Evolutionary conservation across 2,888 invertebrate genomes (phyloP), one percentile per base, ranked within the genome.

Genomic region (Megamerina dolium): DNA sequence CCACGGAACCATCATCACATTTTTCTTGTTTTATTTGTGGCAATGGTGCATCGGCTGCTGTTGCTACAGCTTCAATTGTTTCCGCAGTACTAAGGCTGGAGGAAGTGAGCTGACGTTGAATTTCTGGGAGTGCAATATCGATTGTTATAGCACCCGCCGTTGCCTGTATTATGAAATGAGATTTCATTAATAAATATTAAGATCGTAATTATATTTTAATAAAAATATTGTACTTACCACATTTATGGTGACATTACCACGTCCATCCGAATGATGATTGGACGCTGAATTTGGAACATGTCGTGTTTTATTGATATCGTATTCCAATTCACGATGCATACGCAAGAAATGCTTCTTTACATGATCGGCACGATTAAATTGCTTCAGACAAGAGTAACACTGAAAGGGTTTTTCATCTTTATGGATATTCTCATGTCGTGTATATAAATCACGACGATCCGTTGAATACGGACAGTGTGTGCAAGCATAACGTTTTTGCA

Each of bases 351-450:
- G 92, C 63, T 93, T 93, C 72, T 93, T 93, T 34, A 93, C 92
- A 67, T 93, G 92, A 71, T 93, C 92, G 29, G 92, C 92, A 39
- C 92, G 79, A 71, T 92, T 93, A 74, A 93, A 93, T 68, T 91
- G 89, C 71, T 92, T 91, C 66, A 85, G 82, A 66, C 92, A 92
- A 23, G 91, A 83, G 68, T 92, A 92, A 70, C 92, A 93, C 66
- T 91, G 89, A 68, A 92, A 93, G 5, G 92, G 92, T 66, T 93
- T 92, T 66, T 92, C 91, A 66, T 90, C 90, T 57, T 90, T 81
- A 66, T 93, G 93, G 52, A 92, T 93, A 68, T 91, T 92, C 73
- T 92, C 91, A 70, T 93, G 92, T 26, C 92, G 80, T 30, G 90
- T 90, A 72, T 87, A 92, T 33, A 93, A 77, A 73, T 93, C 93